Conservation (phyloP, 1,140 invertebrate genomes). For the Pseudachorutes palmiensis region DNA sequence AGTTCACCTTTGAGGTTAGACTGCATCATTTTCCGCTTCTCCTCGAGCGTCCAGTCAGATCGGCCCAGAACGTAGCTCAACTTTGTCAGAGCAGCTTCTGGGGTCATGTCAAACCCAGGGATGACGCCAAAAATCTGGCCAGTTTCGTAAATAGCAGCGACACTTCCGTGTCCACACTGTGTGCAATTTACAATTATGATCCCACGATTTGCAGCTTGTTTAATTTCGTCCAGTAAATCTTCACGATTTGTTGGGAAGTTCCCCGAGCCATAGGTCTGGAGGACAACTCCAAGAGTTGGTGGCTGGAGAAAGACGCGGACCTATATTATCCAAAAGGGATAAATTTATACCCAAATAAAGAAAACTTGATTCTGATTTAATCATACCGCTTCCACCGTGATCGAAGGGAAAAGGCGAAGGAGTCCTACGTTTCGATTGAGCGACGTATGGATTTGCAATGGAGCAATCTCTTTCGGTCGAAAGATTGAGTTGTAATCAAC, state of each 20-base stretch:
- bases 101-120: constrained; percentile 88
- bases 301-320: constrained; percentile 68
- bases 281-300: constrained; percentile 76
- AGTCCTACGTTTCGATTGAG: constrained; percentile 77
- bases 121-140: constrained; percentile 65
- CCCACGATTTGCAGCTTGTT: constrained; percentile 63
- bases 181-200: constrained; percentile 88
- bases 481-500: constrained; percentile 73
- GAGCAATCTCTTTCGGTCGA: constrained; percentile 59
- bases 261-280: constrained; percentile 87
- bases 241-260: constrained; percentile 77
- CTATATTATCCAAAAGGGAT: no score
- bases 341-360: no score
- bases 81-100: constrained; percentile 87
- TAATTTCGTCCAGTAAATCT: constrained; percentile 69
- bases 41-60: constrained; percentile 60
- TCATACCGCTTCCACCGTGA: constrained; percentile 65
- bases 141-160: constrained; percentile 69
- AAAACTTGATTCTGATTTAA: constrained; percentile 7
- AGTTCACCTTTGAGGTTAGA: constrained; percentile 65
- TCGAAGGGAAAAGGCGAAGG: constrained; percentile 81
- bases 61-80: constrained; percentile 83
- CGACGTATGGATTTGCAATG: constrained; percentile 67
- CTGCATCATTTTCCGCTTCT: constrained; percentile 71
- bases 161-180: constrained; percentile 72